phyloP scores from a whole-genome alignment of 2,113 vertebrate species.

The Scytalopus superciliaris region DNA sequence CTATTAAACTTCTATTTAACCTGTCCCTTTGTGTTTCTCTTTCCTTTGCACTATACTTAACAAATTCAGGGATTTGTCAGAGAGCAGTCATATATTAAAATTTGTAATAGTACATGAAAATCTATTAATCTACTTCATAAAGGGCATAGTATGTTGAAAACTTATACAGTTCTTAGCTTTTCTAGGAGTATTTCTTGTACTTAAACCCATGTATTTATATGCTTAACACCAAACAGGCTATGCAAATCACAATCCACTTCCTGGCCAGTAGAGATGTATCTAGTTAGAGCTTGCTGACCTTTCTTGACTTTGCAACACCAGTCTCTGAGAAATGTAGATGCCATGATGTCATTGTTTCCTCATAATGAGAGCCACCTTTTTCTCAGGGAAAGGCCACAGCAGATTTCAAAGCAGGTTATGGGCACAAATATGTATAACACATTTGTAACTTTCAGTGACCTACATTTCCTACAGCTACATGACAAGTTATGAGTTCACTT shows the following conservation, averaged over 20 bases:
- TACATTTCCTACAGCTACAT: not conserved
- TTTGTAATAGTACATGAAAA: not conserved
- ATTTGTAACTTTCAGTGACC: not conserved
- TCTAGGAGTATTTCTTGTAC: not conserved
- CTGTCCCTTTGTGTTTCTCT: not conserved
- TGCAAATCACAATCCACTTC: not conserved
- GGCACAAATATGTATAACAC: not conserved
- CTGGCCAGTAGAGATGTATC: not conserved
- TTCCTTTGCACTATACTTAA: not conserved
- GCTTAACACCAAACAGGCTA: not conserved
- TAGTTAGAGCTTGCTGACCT: not conserved
- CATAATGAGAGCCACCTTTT: not conserved
- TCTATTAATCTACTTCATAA: not conserved
- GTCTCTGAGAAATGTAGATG: not conserved
- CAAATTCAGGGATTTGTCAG: not conserved
- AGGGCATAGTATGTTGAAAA: not conserved
- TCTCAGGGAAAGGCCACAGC: not conserved
- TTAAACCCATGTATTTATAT: not conserved
- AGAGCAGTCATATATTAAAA: not conserved
- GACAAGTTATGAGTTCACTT: not conserved
- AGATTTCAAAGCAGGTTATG: not conserved
- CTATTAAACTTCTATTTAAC: not conserved
- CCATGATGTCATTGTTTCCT: not conserved
- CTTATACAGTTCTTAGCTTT: not conserved
- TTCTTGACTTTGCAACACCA: not conserved